Conservation (phyloP, 1,140 invertebrate genomes). For the Ditylenchus dipsaci region DNA sequence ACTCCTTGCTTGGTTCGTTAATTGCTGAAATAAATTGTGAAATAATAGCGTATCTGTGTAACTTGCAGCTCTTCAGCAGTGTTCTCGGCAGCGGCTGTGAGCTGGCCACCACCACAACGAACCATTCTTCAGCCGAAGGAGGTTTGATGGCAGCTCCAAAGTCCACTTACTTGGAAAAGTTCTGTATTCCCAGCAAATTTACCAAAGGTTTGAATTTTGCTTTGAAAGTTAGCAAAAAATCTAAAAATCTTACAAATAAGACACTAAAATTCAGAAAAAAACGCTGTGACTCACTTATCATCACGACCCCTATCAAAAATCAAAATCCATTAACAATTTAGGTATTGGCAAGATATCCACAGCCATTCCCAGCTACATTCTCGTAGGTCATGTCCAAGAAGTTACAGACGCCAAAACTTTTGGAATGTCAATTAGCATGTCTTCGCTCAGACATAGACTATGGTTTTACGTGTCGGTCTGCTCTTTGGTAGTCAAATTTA, state of each 20-base stretch:
- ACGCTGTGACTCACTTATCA: too few species aligned
- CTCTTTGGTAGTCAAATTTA: slow-evolving; percentile 10
- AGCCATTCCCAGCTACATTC: slow-evolving; percentile 20
- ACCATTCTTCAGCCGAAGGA: slow-evolving; percentile 8
- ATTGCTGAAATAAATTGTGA: not conserved
- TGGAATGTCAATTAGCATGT: slow-evolving; percentile 23
- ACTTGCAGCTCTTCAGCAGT: slow-evolving; percentile 17
- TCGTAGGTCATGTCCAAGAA: slow-evolving; percentile 35
- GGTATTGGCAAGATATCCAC: slow-evolving; percentile 4
- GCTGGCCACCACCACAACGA: slow-evolving; percentile 9
- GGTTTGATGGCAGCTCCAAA: slow-evolving; percentile 4
- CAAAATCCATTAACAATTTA: too few species aligned
- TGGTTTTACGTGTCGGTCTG: slow-evolving; percentile 24
- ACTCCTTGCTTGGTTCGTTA: slow-evolving; percentile 8
- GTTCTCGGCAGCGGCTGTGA: slow-evolving; percentile 17
- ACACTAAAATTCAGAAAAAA: too few species aligned
- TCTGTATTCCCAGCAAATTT: slow-evolving; percentile 7
- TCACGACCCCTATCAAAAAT: too few species aligned
- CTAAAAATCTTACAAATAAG: too few species aligned
- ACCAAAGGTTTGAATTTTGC: not conserved
- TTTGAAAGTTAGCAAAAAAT: not conserved
- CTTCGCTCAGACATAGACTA: slow-evolving; percentile 13
- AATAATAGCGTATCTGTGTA: not conserved
- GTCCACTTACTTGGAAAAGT: slow-evolving; percentile 7
- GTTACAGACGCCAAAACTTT: slow-evolving; percentile 23